These are phyloP conservation scores for Forbesichthys papilliferus DNA, from an alignment of 2,113 vertebrate genomes.

Conservation along the genomic window DNA sequence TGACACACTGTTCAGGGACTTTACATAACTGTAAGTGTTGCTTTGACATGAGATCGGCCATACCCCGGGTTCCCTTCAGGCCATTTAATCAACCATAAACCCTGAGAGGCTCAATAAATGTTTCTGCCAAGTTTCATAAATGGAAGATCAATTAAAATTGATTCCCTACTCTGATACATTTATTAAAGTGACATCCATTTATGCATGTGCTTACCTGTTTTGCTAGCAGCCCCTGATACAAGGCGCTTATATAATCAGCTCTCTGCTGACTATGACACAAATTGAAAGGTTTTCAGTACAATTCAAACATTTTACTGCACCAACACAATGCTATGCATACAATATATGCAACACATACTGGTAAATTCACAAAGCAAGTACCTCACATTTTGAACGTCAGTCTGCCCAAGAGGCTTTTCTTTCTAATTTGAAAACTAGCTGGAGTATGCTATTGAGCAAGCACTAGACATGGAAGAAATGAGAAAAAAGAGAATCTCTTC, in stretches of 20 bases:
- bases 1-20: slow-evolving; percentile 64
- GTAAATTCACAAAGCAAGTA: not conserved
- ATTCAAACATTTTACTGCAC: slow-evolving; percentile 55
- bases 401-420: slow-evolving; percentile 36
- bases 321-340: slow-evolving; percentile 6
- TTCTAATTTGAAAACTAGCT: slow-evolving; percentile 56
- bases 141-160: slow-evolving; percentile 80
- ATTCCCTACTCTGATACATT: slow-evolving; percentile 79
- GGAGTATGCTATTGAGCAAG: slow-evolving; percentile 44
- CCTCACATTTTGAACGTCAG: slow-evolving; percentile 45
- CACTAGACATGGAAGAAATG: slow-evolving; percentile 25
- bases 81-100: slow-evolving; percentile 74
- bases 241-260: slow-evolving; percentile 27
- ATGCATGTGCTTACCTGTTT: slow-evolving; percentile 70
- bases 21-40: slow-evolving; percentile 56
- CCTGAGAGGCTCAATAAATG: slow-evolving; percentile 77
- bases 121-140: slow-evolving; percentile 79
- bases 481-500: slow-evolving; percentile 53
- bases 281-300: slow-evolving; percentile 55
- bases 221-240: slow-evolving; percentile 49
- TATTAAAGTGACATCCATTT: slow-evolving; percentile 80
- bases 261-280: slow-evolving; percentile 36
- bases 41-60: slow-evolving; percentile 61
- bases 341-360: no score
- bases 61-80: slow-evolving; percentile 25